A percentile compares a stretch with the other conserved stretches of the same genome.
Conservation (phyloP, 2,797 vertebrate species). For the Yasuhikotakia modesta region DNA sequence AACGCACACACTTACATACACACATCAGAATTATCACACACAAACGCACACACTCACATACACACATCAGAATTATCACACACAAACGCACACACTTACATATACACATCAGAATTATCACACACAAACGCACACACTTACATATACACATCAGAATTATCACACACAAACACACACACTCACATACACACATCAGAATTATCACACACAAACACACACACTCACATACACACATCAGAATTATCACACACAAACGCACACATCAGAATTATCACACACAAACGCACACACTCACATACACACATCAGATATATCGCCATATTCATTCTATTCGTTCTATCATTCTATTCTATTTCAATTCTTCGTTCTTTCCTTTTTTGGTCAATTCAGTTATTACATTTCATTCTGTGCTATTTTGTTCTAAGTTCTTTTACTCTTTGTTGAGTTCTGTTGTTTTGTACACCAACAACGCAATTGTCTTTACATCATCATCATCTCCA, state of each 20-base stretch:
- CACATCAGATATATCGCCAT: background rate
- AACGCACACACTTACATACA: too few species aligned
- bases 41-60: background rate
- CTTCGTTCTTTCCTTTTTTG: background rate
- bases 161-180: background rate
- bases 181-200: background rate
- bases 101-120: conserved; percentile 5
- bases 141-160: background rate
- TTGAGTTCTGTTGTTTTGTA: background rate
- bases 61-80: background rate
- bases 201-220: conserved; percentile 1
- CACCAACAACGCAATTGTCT: background rate
- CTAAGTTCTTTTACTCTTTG: background rate
- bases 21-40: conserved; percentile 1
- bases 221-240: too few species aligned
- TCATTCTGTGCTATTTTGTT: background rate
- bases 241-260: too few species aligned
- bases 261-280: conserved; percentile 1
- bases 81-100: too few species aligned
- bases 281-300: too few species aligned
- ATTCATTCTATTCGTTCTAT: background rate
- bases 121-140: background rate
- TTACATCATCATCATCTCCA: too few species aligned
- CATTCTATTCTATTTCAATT: background rate
- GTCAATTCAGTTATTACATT: background rate